Conservation (phyloP, 2,797 vertebrate genomes). For the Tokudaia muenninki region DNA sequence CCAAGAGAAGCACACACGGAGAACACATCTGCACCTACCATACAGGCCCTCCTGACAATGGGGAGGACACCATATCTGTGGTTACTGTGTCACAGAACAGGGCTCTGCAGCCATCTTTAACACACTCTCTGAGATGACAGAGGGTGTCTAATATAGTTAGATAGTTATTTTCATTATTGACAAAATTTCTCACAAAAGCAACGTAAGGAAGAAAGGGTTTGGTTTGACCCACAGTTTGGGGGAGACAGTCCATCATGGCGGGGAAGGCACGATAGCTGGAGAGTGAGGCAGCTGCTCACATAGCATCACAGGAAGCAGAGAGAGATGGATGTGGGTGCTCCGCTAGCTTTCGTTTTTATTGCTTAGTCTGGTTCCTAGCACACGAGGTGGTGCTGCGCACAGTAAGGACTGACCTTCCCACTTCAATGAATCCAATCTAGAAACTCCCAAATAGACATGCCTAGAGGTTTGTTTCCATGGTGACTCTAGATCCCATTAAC, state of each 20-base stretch:
- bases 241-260: neutral
- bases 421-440: neutral
- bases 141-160: neutral
- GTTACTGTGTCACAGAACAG: neutral
- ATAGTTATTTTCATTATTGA: neutral
- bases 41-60: neutral
- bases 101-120: neutral
- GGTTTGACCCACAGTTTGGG: neutral
- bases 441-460: neutral
- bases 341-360: neutral
- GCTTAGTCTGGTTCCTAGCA: neutral
- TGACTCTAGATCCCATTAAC: neutral
- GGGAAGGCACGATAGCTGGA: neutral
- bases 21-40: neutral
- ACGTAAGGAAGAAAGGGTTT: neutral
- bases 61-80: neutral
- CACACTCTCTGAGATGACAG: neutral
- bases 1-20: neutral
- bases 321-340: neutral
- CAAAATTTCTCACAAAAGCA: neutral
- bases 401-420: neutral
- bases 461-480: neutral
- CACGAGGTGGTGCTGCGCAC: neutral
- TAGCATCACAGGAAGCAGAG: neutral
- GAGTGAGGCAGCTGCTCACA: neutral